Base-by-base conservation (phyloP, 2,888 invertebrate genomes). In the Drosophila melanocephala region DNA sequence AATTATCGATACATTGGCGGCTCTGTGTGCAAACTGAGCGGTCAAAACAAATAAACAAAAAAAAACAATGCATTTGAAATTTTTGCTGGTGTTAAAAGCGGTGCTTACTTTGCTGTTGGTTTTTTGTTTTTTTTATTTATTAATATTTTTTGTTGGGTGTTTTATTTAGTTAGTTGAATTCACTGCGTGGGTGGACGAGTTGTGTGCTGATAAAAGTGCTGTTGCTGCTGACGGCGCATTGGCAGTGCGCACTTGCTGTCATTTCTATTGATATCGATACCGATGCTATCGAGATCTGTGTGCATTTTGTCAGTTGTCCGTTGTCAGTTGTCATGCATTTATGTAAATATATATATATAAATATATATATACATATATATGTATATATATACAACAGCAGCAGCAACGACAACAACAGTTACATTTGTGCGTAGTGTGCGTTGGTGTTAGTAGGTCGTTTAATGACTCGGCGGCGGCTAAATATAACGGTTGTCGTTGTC, bases 111-210 rank as follows among this genome's bases (percentile, higher is more conserved):
- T 90, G 87, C 85, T 83, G 77, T 78, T 81, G 77, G 60, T 76
- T 74, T 68, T 44, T 53, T 28, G 58, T 77, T 70, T 72, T 47
- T 73, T 68, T 47, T 47, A 26, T 47, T 47, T 47, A 47, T 47
- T 47, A 47, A 47, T 16, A 26, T 47, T 75, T 68, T 65, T 74
- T 66, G 65, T 74, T 81, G 69, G 69, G 72, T 79, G 72, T 72
- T 77, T 47, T 66, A 70, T 57, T 60, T 67, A 62, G 56, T 72
- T 70, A 50, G 47, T 69, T 77, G 56, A 67, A 75, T 80, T 87
- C 83, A 80, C 83, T 81, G 87, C 88, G 87, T 89, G 75, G 90
- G 90, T 85, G 87, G 88, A 75, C 90, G 90, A 78, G 90, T 85
- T 77, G 86, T 83, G 83, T 87, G 87, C 79, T 84, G 80, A 79